Conservation (phyloP, 2,113 vertebrate genomes). For the Origma solitaria region DNA sequence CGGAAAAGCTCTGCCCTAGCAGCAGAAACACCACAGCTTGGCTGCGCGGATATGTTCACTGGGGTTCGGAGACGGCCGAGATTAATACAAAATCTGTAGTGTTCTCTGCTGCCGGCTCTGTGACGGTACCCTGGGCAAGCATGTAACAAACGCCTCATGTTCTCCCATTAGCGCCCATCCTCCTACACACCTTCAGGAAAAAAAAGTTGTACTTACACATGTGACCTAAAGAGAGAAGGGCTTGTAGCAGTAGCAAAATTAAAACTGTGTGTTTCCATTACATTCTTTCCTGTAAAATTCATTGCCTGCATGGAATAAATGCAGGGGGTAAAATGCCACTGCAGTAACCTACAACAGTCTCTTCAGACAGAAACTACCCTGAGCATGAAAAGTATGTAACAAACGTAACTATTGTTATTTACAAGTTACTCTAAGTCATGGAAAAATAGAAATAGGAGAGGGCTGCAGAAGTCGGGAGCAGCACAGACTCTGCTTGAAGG, state of each 20-base stretch:
- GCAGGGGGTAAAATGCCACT: background rate
- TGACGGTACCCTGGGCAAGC: rapidly evolving
- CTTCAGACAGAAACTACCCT: background rate
- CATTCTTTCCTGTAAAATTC: background rate
- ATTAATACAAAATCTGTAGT: background rate
- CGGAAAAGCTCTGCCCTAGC: background rate
- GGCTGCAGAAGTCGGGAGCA: background rate
- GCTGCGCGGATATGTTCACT: rapidly evolving
- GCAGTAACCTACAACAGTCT: background rate
- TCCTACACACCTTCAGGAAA: background rate
- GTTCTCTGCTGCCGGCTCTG: background rate
- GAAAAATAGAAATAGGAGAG: background rate
- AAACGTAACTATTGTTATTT: background rate
- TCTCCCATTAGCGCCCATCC: background rate
- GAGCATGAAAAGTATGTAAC: background rate
- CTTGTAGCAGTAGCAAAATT: background rate
- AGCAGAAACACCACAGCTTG: background rate
- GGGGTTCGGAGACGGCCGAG: rapidly evolving
- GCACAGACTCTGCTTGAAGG: background rate
- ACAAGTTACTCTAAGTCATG: background rate
- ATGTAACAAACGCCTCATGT: background rate
- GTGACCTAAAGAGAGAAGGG: background rate
- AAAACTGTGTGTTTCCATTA: background rate
- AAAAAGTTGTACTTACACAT: background rate
- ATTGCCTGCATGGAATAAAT: background rate